Base-by-base conservation (phyloP, 2,888 invertebrate genomes). In the Athalia circularis region DNA sequence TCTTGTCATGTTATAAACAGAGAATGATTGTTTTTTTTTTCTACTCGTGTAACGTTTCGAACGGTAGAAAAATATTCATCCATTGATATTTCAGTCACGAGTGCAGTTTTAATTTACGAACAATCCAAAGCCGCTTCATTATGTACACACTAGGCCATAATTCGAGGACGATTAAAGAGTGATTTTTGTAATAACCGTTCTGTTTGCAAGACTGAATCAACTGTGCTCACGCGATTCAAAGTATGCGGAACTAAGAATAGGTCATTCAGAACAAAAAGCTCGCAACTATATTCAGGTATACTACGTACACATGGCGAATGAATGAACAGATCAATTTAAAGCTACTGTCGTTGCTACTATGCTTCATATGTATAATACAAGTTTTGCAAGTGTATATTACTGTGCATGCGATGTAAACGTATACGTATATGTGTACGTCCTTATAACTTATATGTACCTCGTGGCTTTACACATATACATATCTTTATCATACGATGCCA, bases 281-380 rank as follows among this genome's bases (percentile, higher is more conserved):
- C 9, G 11, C 29, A 29, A 29, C 29, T 29, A 29, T 29, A 29
- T 29, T 29, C 29, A 29, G 29, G 29, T n/a, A n/a, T n/a, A 29
- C 15, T 62, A 62, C 52, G 52, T 43, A 29, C 29, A 29, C 52
- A n/a, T 8, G 29, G 9, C 29, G 29, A 68, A 29, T 52, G 68
- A 68, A 52, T 52, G 54, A 52, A 68, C 68, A 29, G 68, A 52
- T 68, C 52, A 68, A 68, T 52, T 68, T 29, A 11, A 9, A 52
- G 52, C 15, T 52, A 54, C 52, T 50, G 45, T 65, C 13, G 47
- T 65, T 48, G 8, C 29, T 11, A 11, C 15, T 13, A n/a, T n/a
- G 54, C 3, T 61, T 7, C 13, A 15, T 61, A 11, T 61, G 11
- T 6, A 6, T 47, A 13, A 1, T n/a, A 50, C 13, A 52, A 52